Conservation (phyloP, 2,797 vertebrate species). For the Falco peregrinus region DNA sequence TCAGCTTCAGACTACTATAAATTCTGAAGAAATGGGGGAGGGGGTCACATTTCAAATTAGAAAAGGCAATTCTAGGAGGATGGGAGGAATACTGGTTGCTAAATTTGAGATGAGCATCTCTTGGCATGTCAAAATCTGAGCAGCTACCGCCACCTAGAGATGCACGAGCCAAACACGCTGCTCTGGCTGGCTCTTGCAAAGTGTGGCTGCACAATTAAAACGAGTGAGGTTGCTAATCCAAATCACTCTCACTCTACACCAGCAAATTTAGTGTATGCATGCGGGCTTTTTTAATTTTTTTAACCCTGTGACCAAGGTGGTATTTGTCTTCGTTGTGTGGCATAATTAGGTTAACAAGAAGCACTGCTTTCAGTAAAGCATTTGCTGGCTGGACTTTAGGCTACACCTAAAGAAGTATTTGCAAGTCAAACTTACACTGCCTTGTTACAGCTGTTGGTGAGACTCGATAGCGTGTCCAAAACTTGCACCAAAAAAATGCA, state of each 20-base stretch:
- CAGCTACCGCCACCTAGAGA: constrained; percentile 72
- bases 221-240: background rate
- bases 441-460: background rate
- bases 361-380: background rate
- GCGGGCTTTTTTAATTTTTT: no score
- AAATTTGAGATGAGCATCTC: constrained; percentile 41
- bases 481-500: background rate
- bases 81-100: constrained; percentile 38
- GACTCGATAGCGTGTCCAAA: background rate
- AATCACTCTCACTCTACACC: background rate
- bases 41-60: constrained; percentile 54
- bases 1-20: constrained; percentile 66
- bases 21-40: constrained; percentile 63
- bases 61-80: constrained; percentile 48
- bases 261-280: no score
- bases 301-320: background rate
- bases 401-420: constrained; percentile 9
- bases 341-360: background rate
- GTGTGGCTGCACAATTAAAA: background rate
- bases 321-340: background rate
- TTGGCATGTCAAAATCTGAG: constrained; percentile 51
- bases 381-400: background rate
- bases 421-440: background rate
- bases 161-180: background rate
- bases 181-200: background rate